Evolutionary conservation across 2,888 invertebrate genomes (phyloP).

Genomic region (Drosophila villosipedis): DNA sequence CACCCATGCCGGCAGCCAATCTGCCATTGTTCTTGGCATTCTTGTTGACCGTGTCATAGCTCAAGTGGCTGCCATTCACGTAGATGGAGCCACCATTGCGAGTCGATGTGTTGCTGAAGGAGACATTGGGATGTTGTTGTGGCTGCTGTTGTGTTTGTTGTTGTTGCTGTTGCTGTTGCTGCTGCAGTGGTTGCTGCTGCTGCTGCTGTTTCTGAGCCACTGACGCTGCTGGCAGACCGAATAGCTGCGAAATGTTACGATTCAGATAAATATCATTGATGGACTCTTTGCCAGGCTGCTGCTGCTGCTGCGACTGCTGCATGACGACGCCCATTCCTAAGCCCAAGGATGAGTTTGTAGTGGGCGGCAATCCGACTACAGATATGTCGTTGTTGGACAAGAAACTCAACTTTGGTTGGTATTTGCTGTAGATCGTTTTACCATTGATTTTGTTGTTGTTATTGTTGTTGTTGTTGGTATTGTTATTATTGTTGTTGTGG

Average conservation of each 20-base stretch:
- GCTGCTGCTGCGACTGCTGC: conserved; percentile 34
- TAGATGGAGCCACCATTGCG: conserved; percentile 69
- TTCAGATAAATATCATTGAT: conserved; percentile 84
- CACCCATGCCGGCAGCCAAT: conserved; percentile 51
- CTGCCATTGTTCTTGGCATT: conserved; percentile 81
- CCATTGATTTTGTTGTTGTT: conserved; percentile 54
- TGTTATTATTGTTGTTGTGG: conserved; percentile 57
- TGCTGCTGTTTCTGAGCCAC: conserved; percentile 14
- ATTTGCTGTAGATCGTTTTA: conserved; percentile 53
- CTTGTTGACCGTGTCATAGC: conserved; percentile 80
- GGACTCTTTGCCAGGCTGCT: conserved; percentile 70
- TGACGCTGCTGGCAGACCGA: conserved; percentile 65
- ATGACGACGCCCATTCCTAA: conserved; percentile 57
- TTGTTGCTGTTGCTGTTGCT: conserved; percentile 12
- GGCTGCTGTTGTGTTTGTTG: conserved; percentile 36
- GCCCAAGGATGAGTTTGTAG: conserved; percentile 38
- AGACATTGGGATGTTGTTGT: conserved; percentile 79
- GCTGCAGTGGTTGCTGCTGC: conserved; percentile 22
- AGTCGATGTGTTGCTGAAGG: conserved; percentile 69
- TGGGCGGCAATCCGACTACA: conserved; percentile 19
- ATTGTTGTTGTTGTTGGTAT: conserved; percentile 52
- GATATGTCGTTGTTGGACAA: conserved; percentile 73
- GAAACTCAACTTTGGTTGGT: conserved; percentile 79
- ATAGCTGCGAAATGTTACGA: conserved; percentile 82
- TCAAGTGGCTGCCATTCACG: conserved; percentile 68